Conservation (phyloP, 2,113 vertebrate genomes). For the Rhinogobius similis region DNA sequence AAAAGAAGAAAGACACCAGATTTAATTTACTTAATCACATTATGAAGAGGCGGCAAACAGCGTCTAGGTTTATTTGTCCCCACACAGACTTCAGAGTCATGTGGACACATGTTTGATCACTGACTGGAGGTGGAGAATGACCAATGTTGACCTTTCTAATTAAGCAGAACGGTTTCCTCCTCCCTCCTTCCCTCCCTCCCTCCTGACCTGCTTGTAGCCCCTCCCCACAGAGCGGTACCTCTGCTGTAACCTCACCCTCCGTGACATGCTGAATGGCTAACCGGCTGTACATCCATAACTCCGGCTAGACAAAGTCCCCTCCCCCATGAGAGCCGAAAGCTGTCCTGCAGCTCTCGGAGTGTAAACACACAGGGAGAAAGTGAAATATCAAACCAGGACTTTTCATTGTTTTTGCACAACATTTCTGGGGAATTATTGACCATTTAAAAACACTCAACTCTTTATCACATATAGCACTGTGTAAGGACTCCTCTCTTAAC, state of each 20-base stretch:
- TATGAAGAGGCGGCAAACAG: constrained; percentile 27
- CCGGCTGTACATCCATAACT: constrained; percentile 27
- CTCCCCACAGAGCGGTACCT: constrained; percentile 40
- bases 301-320: constrained; percentile 41
- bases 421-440: constrained; percentile 27
- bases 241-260: constrained; percentile 49
- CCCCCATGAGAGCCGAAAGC: constrained; percentile 32
- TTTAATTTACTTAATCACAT: constrained; percentile 1
- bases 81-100: constrained; percentile 11
- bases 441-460: constrained; percentile 37
- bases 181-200: not conserved
- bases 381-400: not conserved
- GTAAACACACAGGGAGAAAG: constrained; percentile 31
- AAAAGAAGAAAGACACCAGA: not conserved
- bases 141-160: constrained; percentile 57
- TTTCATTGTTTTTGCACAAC: not conserved
- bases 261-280: constrained; percentile 28
- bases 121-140: constrained; percentile 31
- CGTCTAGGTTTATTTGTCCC: constrained; percentile 22
- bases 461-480: constrained; percentile 17
- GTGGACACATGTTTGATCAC: constrained; percentile 43
- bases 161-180: constrained; percentile 41
- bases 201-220: constrained; percentile 32
- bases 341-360: constrained; percentile 27
- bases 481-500: constrained; percentile 20